Conservation (phyloP, 2,797 vertebrate species). For the Hoplostethus mediterraneus region DNA sequence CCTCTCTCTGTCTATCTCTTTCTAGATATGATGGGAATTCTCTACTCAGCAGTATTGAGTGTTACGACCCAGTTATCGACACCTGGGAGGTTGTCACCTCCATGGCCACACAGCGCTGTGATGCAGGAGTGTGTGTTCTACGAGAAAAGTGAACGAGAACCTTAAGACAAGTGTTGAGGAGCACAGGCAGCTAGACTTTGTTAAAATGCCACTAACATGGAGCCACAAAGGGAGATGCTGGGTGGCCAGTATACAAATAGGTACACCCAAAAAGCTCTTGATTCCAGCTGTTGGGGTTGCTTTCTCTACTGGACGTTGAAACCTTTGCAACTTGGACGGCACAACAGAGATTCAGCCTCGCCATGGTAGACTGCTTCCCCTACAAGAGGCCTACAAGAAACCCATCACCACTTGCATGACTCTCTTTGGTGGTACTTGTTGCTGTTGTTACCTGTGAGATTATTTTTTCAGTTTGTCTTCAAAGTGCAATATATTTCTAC, state of each 20-base stretch:
- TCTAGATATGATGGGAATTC: constrained; percentile 97
- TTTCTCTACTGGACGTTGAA: constrained; percentile 32
- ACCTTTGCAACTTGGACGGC: constrained; percentile 33
- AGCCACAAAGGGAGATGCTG: constrained; percentile 58
- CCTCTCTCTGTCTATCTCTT: constrained; percentile 21
- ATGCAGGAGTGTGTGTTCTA: constrained; percentile 97
- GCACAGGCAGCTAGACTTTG: constrained; percentile 78
- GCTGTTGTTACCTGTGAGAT: constrained; percentile 77
- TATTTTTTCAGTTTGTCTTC: constrained; percentile 78
- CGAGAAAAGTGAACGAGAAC: constrained; percentile 90
- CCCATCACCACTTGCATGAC: constrained; percentile 77
- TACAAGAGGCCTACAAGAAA: constrained; percentile 59
- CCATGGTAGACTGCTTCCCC: constrained; percentile 58
- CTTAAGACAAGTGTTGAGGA: constrained; percentile 26
- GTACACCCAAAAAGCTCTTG: constrained; percentile 28
- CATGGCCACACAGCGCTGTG: constrained; percentile 98
- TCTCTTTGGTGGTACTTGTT: constrained; percentile 67
- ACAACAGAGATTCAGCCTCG: constrained; percentile 60
- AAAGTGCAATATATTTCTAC: constrained; percentile 88
- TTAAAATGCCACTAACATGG: constrained; percentile 59
- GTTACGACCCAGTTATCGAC: constrained; percentile 98
- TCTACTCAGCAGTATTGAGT: constrained; percentile 97
- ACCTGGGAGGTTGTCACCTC: constrained; percentile 99
- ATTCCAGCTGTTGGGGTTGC: constrained; percentile 33
- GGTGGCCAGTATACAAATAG: constrained; percentile 59